phyloP scores from a whole-genome alignment of 2,113 vertebrate species.

The Cercopithecus mona region DNA sequence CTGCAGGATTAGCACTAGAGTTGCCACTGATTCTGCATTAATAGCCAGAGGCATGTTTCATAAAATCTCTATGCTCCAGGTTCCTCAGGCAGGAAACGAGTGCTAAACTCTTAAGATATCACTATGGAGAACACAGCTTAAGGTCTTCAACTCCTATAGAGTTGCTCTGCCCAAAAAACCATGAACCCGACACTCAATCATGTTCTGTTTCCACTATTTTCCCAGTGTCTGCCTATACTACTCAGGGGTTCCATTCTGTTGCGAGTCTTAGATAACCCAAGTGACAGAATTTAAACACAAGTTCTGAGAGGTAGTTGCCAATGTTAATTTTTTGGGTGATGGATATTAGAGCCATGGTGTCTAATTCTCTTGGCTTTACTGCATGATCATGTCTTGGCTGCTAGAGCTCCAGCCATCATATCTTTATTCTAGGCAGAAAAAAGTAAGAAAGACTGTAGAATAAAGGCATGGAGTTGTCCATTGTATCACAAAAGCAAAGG shows the following conservation, averaged over 20 bases:
- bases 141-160: background rate
- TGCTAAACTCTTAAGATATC: background rate
- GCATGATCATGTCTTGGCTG: background rate
- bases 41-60: slow-evolving; percentile 2
- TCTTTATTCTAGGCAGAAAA: background rate
- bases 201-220: background rate
- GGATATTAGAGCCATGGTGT: background rate
- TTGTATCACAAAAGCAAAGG: background rate
- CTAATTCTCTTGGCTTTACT: background rate
- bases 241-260: background rate
- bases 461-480: background rate
- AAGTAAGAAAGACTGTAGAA: background rate
- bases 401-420: background rate
- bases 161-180: background rate
- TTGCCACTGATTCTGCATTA: background rate
- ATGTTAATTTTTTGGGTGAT: background rate
- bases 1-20: slow-evolving; percentile 47
- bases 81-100: background rate
- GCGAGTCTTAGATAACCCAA: background rate
- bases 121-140: background rate
- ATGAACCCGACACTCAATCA: background rate
- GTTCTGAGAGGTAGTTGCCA: background rate
- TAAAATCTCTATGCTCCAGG: background rate
- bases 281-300: background rate
- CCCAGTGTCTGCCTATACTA: background rate